phyloP scores from a whole-genome alignment of 1,140 invertebrate species.

The Plodia interpunctella region DNA sequence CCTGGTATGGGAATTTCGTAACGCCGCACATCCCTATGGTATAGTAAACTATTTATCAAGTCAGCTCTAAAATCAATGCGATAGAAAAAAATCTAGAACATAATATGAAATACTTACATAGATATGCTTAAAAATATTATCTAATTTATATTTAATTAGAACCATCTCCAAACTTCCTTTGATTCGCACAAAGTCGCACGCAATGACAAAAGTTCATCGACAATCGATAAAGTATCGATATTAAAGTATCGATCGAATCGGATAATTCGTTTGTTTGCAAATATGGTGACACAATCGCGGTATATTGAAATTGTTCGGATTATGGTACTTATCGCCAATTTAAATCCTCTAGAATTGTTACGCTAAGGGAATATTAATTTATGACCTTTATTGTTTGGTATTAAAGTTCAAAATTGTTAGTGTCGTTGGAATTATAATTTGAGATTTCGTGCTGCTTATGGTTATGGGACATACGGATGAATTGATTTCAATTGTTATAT shows the following conservation, averaged over 20 bases:
- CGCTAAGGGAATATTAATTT: not conserved
- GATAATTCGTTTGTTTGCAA: conserved; percentile 4
- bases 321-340: conserved; percentile 17
- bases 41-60: no score
- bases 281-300: conserved; percentile 15
- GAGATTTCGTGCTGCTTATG: not conserved
- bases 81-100: no score
- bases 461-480: not conserved
- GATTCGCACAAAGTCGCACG: not conserved
- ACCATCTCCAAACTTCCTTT: not conserved
- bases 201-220: not conserved
- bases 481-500: conserved; percentile 2
- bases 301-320: conserved; percentile 18
- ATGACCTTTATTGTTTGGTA: not conserved
- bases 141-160: not conserved
- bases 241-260: conserved; percentile 1
- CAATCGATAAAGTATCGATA: not conserved
- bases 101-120: no score
- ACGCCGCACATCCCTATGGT: no score
- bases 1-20: no score
- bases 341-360: not conserved
- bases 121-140: no score
- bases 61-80: no score
- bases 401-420: conserved; percentile 1
- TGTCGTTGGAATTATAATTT: not conserved